Conservation (phyloP, 2,888 invertebrate species). For the Hypselothyrea guttata region DNA sequence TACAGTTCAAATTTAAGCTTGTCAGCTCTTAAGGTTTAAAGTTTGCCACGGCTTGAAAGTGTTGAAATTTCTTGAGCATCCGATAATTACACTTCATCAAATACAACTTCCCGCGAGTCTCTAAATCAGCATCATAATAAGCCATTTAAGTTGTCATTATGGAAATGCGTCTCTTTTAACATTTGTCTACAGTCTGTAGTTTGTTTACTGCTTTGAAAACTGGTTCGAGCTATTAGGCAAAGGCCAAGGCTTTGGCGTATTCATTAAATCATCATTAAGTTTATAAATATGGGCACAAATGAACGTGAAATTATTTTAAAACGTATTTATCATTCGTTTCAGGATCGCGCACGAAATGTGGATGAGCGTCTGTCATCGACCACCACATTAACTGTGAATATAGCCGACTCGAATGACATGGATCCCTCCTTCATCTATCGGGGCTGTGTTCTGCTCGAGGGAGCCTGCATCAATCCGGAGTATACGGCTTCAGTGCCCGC, state of each 20-base stretch:
- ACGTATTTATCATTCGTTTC: conserved; percentile 33
- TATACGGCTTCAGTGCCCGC: conserved; percentile 90
- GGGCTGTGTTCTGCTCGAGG: conserved; percentile 91
- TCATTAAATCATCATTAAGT: conserved; percentile 2
- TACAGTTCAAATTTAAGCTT: too few relatives aligned
- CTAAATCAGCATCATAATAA: neutral
- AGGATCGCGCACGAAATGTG: conserved; percentile 93
- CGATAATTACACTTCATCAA: neutral
- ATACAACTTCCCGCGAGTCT: conserved; percentile 1
- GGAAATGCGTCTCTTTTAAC: conserved; percentile 1
- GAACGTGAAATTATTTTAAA: too few relatives aligned
- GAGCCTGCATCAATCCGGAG: conserved; percentile 93
- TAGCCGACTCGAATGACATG: conserved; percentile 94
- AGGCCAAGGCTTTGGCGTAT: conserved; percentile 2
- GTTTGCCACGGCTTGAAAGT: too few relatives aligned
- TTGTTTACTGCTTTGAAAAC: conserved; percentile 2
- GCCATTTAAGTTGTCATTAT: conserved; percentile 5
- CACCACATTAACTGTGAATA: conserved; percentile 91
- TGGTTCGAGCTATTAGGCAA: conserved; percentile 3
- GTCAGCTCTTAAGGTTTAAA: too few relatives aligned
- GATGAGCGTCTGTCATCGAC: conserved; percentile 91
- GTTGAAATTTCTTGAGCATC: too few relatives aligned
- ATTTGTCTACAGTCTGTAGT: neutral
- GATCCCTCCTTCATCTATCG: conserved; percentile 95
- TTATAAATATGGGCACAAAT: conserved; percentile 3